Evolutionary conservation across 2,113 vertebrate genomes (phyloP).

Genomic region (Clarias magur): DNA sequence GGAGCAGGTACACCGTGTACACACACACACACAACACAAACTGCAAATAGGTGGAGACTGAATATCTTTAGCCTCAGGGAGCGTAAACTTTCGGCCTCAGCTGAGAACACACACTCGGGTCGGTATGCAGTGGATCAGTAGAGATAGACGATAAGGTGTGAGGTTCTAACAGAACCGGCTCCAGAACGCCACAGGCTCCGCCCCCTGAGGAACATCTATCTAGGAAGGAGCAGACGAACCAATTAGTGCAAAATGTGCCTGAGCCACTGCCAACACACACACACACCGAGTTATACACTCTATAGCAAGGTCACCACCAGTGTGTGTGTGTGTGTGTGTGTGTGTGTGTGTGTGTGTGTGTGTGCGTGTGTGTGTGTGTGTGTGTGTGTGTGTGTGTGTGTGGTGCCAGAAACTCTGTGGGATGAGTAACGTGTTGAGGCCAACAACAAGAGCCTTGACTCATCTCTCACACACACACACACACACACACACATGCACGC

Average conservation of each 20-base stretch:
- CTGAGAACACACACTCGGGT: not conserved
- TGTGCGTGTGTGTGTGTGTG: constrained; percentile 29
- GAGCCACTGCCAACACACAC: constrained; percentile 43
- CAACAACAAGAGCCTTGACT: constrained; percentile 62
- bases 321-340: constrained; percentile 2
- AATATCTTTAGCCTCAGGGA: not conserved
- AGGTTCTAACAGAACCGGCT: not conserved
- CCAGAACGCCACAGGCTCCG: not conserved
- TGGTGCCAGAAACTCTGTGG: constrained; percentile 66
- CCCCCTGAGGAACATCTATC: not conserved
- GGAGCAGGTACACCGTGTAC: not conserved
- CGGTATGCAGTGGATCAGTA: not conserved
- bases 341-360: constrained; percentile 29
- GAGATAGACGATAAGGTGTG: not conserved
- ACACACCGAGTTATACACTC: constrained; percentile 9
- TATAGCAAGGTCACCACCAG: constrained; percentile 44
- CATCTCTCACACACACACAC: constrained; percentile 46
- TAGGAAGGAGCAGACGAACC: not conserved
- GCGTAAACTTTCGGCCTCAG: not conserved
- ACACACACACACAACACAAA: too few relatives aligned
- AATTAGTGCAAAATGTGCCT: constrained; percentile 37
- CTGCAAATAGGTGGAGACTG: too few relatives aligned
- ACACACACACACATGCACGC: constrained; percentile 31
- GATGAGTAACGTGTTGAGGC: constrained; percentile 61
- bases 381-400: constrained; percentile 29